Conservation (phyloP, 2,888 invertebrate genomes). For the Diplolepis rosae region DNA sequence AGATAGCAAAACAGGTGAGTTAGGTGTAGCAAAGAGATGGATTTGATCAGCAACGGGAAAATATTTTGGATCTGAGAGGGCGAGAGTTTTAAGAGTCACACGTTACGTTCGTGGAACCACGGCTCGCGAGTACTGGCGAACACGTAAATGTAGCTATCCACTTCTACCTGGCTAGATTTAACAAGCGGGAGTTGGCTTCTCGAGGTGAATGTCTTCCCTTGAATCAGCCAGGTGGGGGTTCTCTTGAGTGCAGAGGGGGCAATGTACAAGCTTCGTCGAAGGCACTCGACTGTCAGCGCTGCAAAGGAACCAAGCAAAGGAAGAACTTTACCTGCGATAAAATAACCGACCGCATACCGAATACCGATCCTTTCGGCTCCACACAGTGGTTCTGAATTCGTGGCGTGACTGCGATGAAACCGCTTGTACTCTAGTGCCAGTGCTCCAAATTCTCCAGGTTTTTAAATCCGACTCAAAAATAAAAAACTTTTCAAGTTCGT, state of each 20-base stretch:
- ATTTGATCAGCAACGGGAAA: not conserved
- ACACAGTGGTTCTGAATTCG: not conserved
- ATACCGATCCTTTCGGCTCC: not conserved
- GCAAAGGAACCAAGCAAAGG: not conserved
- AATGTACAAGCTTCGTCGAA: conserved; percentile 32
- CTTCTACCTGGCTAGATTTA: not conserved
- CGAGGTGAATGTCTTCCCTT: conserved; percentile 68
- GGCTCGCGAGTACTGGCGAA: not conserved
- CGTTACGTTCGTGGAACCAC: not conserved
- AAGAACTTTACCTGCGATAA: not conserved
- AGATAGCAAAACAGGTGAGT: not conserved
- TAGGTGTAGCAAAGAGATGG: not conserved
- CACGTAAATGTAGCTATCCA: not conserved
- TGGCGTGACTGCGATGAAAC: not conserved
- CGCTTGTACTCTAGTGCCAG: not conserved
- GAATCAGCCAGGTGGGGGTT: conserved; percentile 52
- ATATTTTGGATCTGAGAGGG: not conserved
- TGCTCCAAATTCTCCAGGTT: not conserved
- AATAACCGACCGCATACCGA: not conserved
- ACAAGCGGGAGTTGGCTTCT: conserved; percentile 52
- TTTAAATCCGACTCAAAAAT: not conserved
- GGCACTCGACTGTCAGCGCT: not conserved
- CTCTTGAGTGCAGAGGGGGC: conserved; percentile 41
- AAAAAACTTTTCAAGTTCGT: not conserved
- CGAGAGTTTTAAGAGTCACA: not conserved